Percentiles rank a stretch among this genome's conserved stretches.
Conservation (phyloP, 2,888 invertebrate genomes). For the Epinotia brunnichana region DNA sequence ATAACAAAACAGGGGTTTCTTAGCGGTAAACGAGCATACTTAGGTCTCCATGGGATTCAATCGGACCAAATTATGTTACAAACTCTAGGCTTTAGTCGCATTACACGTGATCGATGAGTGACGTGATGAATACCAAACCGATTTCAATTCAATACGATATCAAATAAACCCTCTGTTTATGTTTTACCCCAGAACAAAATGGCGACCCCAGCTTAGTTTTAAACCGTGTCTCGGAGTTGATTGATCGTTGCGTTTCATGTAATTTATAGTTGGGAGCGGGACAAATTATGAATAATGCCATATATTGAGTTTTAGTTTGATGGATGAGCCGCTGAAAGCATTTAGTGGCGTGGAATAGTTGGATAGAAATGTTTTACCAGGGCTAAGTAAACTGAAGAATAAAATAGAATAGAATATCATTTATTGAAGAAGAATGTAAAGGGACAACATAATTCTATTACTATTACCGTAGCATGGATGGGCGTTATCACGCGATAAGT, state of each 20-base stretch:
- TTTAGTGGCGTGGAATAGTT: conserved; percentile 32
- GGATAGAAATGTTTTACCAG: conserved; percentile 3
- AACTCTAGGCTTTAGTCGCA: too few relatives aligned
- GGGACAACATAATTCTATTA: too few relatives aligned
- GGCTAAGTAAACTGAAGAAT: background rate
- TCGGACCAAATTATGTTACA: too few relatives aligned
- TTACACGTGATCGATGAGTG: background rate
- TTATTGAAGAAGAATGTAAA: too few relatives aligned
- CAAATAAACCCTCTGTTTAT: conserved; percentile 5
- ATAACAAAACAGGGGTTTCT: too few relatives aligned
- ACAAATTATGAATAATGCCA: conserved; percentile 45
- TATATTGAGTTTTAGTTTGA: conserved; percentile 42
- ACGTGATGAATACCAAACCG: background rate
- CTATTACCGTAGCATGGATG: too few relatives aligned
- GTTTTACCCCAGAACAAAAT: conserved; percentile 38
- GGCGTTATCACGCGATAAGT: too few relatives aligned
- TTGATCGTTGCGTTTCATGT: conserved; percentile 46
- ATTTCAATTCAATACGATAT: background rate
- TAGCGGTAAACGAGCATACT: too few relatives aligned
- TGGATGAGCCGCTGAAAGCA: conserved; percentile 34
- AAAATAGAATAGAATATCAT: too few relatives aligned
- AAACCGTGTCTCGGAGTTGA: conserved; percentile 50
- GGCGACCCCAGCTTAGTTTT: conserved; percentile 54
- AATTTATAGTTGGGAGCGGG: conserved; percentile 46
- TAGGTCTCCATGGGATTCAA: too few relatives aligned